Conservation (phyloP, 1,140 invertebrate species). For the Papilio polyxenes region DNA sequence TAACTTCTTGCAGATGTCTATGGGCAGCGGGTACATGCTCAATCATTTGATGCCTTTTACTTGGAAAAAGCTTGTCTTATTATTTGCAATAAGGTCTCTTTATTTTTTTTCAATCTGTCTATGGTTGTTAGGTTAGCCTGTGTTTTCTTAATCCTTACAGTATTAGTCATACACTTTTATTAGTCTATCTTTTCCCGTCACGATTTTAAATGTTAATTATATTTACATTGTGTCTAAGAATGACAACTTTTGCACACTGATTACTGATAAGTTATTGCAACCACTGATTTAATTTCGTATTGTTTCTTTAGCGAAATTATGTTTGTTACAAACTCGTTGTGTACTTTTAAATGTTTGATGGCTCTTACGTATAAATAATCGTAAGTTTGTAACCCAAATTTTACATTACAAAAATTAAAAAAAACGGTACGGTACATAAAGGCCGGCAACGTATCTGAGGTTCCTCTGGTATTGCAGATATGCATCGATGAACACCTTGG, state of each 20-base stretch:
- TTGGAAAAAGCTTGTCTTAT: too few relatives aligned
- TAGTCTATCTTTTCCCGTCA: background rate
- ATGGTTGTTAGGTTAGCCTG: background rate
- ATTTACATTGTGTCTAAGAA: constrained; percentile 13
- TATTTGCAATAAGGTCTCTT: background rate
- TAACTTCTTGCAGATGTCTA: background rate
- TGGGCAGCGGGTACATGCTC: background rate
- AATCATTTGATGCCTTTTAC: background rate
- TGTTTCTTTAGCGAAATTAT: background rate
- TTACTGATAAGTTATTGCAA: background rate
- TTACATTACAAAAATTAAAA: too few relatives aligned
- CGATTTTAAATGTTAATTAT: constrained; percentile 9
- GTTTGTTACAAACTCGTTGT: background rate
- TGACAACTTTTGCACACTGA: background rate
- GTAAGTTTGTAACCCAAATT: too few relatives aligned
- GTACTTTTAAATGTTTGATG: background rate
- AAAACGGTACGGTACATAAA: too few relatives aligned
- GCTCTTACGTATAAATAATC: background rate
- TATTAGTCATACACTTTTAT: constrained; percentile 40
- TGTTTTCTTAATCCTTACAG: constrained; percentile 82
- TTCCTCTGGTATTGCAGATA: too few relatives aligned
- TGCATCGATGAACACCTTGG: too few relatives aligned
- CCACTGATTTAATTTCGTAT: constrained; percentile 23
- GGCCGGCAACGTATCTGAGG: too few relatives aligned
- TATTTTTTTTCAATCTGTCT: background rate